phyloP scores from a whole-genome alignment of 2,888 invertebrate species.

The Eupithecia tripunctaria region DNA sequence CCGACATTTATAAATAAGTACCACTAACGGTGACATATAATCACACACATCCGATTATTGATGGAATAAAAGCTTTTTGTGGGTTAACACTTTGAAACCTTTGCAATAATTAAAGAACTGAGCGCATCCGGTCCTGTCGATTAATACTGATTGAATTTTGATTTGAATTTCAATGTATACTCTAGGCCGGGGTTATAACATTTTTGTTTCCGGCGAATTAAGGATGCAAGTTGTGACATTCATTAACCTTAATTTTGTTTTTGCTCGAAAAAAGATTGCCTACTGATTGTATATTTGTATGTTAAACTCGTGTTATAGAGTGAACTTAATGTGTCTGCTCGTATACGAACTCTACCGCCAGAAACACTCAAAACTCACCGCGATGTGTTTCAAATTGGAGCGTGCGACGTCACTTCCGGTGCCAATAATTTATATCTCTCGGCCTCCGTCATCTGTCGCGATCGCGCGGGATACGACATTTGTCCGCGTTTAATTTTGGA shows the following conservation, averaged over 20 bases:
- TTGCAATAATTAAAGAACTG: slow-evolving; percentile 78
- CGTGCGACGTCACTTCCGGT: slow-evolving; percentile 83
- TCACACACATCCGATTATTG: slow-evolving; percentile 53
- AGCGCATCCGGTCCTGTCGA: slow-evolving; percentile 71
- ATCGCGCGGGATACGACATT: slow-evolving; percentile 78
- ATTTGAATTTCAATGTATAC: slow-evolving; percentile 76
- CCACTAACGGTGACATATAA: slow-evolving; percentile 54
- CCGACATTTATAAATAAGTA: slow-evolving; percentile 55
- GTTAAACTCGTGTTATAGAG: slow-evolving; percentile 9
- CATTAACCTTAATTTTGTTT: slow-evolving; percentile 63
- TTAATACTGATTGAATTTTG: slow-evolving; percentile 73
- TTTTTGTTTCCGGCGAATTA: slow-evolving; percentile 72
- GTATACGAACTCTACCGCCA: slow-evolving; percentile 41
- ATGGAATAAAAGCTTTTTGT: slow-evolving; percentile 62
- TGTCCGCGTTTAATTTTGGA: slow-evolving; percentile 77
- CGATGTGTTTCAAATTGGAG: slow-evolving; percentile 78
- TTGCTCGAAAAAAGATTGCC: slow-evolving; percentile 47
- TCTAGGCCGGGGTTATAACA: slow-evolving; percentile 65
- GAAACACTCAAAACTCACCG: slow-evolving; percentile 50
- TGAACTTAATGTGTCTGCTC: slow-evolving; percentile 24
- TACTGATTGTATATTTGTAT: slow-evolving; percentile 44
- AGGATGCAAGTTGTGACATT: slow-evolving; percentile 63
- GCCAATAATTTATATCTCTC: slow-evolving; percentile 81
- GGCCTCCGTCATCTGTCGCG: slow-evolving; percentile 77
- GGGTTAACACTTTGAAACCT: slow-evolving; percentile 63